A percentile compares a stretch with the other conserved stretches of the same genome.
These are phyloP conservation scores for Drosophila seguyi DNA, from an alignment of 1,140 invertebrate genomes.

Conservation along the genomic window DNA sequence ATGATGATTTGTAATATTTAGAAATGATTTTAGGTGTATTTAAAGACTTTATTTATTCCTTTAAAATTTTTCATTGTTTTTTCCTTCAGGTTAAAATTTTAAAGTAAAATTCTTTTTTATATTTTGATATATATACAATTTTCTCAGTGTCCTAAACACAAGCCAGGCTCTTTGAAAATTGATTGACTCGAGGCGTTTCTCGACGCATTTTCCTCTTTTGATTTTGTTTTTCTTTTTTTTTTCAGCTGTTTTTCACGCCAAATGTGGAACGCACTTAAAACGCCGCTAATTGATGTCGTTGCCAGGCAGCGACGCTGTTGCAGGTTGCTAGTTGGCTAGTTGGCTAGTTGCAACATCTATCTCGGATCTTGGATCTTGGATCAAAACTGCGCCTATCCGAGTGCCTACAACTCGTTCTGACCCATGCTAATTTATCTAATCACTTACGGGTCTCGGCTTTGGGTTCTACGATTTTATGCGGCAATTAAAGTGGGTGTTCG, in stretches of 20 bases:
- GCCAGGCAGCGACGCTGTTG: slow-evolving; percentile 44
- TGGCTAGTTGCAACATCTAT: slow-evolving; percentile 50
- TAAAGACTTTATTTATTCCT: neutral
- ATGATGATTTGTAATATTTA: neutral
- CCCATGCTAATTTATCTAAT: slow-evolving; percentile 67
- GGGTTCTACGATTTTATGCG: slow-evolving; percentile 5
- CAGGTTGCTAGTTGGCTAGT: slow-evolving; percentile 38
- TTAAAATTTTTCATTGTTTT: neutral
- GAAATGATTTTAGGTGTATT: neutral
- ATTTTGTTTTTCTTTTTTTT: slow-evolving; percentile 9
- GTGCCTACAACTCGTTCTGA: slow-evolving; percentile 23
- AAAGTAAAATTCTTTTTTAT: neutral
- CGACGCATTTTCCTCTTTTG: slow-evolving; percentile 68
- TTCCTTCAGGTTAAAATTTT: neutral
- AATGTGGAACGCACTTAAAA: slow-evolving; percentile 76
- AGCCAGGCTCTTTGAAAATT: slow-evolving; percentile 48
- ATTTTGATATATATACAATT: neutral
- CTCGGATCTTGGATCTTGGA: slow-evolving; percentile 3
- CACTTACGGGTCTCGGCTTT: slow-evolving; percentile 11
- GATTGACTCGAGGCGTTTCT: slow-evolving; percentile 80
- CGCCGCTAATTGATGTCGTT: slow-evolving; percentile 80
- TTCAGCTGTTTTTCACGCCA: slow-evolving; percentile 73
- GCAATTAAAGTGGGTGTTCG: slow-evolving; percentile 59
- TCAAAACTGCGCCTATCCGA: slow-evolving; percentile 12
- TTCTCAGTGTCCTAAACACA: slow-evolving; percentile 6